Base-by-base conservation (phyloP, 2,888 invertebrate species). In the Epistrophe grossulariae region DNA sequence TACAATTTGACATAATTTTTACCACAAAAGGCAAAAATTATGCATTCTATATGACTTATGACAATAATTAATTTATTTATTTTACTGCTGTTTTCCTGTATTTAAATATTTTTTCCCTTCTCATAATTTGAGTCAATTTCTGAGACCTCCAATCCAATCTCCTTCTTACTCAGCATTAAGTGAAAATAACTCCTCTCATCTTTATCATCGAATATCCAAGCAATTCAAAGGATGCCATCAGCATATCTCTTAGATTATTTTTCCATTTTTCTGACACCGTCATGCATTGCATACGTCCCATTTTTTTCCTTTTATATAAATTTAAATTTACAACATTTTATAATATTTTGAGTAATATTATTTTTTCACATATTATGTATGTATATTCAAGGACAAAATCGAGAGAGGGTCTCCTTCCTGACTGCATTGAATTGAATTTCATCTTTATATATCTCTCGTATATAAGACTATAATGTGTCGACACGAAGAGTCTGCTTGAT, bases 371-470 rank as follows among this genome's bases (percentile, higher is more conserved):
- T 31, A n/a, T n/a, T n/a, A n/a, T n/a, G n/a, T n/a, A n/a, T n/a
- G n/a, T n/a, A n/a, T n/a, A 59, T 45, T 59, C 45, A 55, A 24
- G 38, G 19, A 52, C 38, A 15, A 10, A 52, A 28, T 17, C 9
- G 43, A 28, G 35, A 28, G n/a, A 31, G n/a, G 15, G 28, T 11
- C n/a, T 19, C 28, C 7, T n/a, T n/a, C n/a, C 11, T 35, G 10
- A 48, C 48, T 66, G 66, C 66, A 66, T 55, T 71, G 52, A 71
- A 79, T 71, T 71, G 71, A 62, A 24, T 79, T 71, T 79, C 71
- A 62, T 79, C 43, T 19, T 52, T 31, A n/a, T n/a, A n/a, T n/a
- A 71, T 62, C 4, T 60, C 66, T 17, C 35, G 4, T 43, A 2
- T 24, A 24, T 24, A 3, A 1, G 55, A 28, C 8, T 17, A 50